Percentiles rank a stretch among this genome's conserved stretches.
phyloP scores from a whole-genome alignment of 2,113 vertebrate genomes.

The Clarias macrocephalus region DNA sequence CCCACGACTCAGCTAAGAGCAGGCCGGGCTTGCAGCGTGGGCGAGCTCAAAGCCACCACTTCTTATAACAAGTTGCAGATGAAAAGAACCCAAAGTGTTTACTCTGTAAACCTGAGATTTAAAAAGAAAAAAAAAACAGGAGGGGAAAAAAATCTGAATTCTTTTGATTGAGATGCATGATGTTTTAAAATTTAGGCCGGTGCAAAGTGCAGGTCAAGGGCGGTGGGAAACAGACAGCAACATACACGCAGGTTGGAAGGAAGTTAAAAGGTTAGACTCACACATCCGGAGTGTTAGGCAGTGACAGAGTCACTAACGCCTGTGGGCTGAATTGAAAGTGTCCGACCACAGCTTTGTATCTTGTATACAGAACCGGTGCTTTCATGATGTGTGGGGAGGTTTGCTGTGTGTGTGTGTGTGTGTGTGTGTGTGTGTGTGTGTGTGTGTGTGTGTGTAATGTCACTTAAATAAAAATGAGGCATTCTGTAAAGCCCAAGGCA shows the following conservation, averaged over 20 bases:
- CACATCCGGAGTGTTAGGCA: conserved; percentile 18
- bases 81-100: conserved; percentile 52
- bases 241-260: not conserved
- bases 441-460: not conserved
- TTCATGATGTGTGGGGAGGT: not conserved
- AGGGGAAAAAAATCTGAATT: too few species aligned
- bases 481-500: not conserved
- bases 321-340: not conserved
- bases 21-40: conserved; percentile 50
- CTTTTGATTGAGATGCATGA: not conserved
- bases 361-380: not conserved
- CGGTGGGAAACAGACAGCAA: not conserved
- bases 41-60: conserved; percentile 59
- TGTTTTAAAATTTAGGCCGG: too few species aligned
- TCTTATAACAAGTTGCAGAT: conserved; percentile 61
- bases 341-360: conserved; percentile 12
- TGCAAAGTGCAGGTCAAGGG: not conserved
- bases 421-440: not conserved
- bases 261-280: not conserved
- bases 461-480: not conserved
- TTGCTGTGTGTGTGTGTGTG: not conserved
- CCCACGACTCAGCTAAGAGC: conserved; percentile 45
- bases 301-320: not conserved
- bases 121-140: not conserved
- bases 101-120: conserved; percentile 1